Percentiles rank a stretch among this genome's conserved stretches.
These are phyloP conservation scores for Sipha flava DNA, from an alignment of 1,140 invertebrate species.

Conservation along the genomic window DNA sequence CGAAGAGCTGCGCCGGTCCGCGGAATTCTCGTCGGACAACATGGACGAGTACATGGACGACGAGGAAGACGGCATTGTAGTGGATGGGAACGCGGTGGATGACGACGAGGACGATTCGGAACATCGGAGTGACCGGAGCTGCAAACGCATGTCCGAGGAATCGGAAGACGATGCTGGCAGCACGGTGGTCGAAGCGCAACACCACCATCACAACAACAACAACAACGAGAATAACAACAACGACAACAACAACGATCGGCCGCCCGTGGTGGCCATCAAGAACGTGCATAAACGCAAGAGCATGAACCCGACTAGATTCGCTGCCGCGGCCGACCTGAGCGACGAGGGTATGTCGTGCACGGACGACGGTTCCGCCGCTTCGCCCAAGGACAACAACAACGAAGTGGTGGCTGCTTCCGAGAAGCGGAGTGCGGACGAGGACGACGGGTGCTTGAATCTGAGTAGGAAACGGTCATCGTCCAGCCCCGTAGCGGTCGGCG, in stretches of 20 bases:
- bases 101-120: constrained; percentile 54
- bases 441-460: constrained; percentile 33
- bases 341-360: constrained; percentile 51
- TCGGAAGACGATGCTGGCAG: constrained; percentile 59
- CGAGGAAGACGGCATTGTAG: constrained; percentile 54
- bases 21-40: constrained; percentile 37
- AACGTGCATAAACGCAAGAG: constrained; percentile 72
- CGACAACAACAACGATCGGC: constrained; percentile 48
- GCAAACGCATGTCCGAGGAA: constrained; percentile 60
- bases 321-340: constrained; percentile 45
- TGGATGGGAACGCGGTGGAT: constrained; percentile 55
- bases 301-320: constrained; percentile 79
- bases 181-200: constrained; percentile 60
- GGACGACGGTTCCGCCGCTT: constrained; percentile 48
- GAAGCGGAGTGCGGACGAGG: constrained; percentile 36
- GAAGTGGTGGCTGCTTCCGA: constrained; percentile 14
- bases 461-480: constrained; percentile 2
- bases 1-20: constrained; percentile 40
- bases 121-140: constrained; percentile 43
- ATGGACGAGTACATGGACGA: constrained; percentile 49
- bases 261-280: constrained; percentile 39
- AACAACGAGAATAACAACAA: constrained; percentile 50
- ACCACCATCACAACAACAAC: constrained; percentile 57
- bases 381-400: constrained; percentile 8
- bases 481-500: neutral